These are phyloP conservation scores for Nasua narica DNA, from an alignment of 2,797 vertebrate species.

Conservation along the genomic window DNA sequence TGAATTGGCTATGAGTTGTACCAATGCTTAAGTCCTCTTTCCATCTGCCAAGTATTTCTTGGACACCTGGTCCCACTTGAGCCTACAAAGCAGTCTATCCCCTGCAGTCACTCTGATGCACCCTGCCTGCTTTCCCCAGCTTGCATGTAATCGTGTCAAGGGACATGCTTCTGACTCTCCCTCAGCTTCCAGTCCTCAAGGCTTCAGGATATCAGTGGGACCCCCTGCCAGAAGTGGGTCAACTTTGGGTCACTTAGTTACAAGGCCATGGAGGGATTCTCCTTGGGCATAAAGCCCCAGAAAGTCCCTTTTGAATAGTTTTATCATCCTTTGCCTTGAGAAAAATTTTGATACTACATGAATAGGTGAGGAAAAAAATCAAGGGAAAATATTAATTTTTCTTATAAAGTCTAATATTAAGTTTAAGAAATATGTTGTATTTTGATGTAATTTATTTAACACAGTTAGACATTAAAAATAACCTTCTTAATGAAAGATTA, in stretches of 20 bases:
- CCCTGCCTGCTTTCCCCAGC: neutral
- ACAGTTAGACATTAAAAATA: neutral
- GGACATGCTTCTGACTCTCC: neutral
- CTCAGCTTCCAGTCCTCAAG: neutral
- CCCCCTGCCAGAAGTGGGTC: neutral
- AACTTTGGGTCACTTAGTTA: neutral
- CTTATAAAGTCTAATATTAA: neutral
- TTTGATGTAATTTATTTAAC: neutral
- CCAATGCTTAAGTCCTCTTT: neutral
- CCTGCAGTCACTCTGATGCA: neutral
- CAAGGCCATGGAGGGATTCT: neutral
- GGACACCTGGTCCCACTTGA: neutral
- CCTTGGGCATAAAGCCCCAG: neutral
- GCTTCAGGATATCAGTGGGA: neutral
- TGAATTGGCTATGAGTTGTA: neutral
- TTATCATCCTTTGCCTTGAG: neutral
- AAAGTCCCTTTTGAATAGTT: neutral
- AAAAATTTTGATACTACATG: neutral
- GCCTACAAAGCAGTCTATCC: neutral
- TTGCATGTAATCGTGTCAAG: neutral
- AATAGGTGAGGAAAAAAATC: neutral
- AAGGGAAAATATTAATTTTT: neutral
- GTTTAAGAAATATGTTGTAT: neutral
- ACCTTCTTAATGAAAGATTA: neutral
- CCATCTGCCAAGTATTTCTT: neutral